Base-by-base conservation (phyloP, 2,113 vertebrate species). In the Mormyrus lacerda region DNA sequence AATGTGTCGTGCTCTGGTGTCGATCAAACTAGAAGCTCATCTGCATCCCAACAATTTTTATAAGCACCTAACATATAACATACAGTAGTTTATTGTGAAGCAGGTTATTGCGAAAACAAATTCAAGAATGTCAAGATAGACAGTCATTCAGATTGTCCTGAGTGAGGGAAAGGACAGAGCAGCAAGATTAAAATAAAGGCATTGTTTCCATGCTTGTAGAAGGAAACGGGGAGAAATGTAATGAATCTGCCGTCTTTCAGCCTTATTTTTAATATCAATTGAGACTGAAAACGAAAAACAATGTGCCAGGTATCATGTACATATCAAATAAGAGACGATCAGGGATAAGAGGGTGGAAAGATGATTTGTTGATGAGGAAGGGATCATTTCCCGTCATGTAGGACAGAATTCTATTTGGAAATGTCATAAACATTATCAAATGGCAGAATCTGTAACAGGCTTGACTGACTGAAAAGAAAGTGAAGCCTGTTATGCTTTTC, bases 1-100 rank as follows among this genome's bases (percentile, higher is more conserved):
- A 87, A 93, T 91, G 85, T 15, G 88, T 89, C 89, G 87, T 48
- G 31, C 89, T 89, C 88, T 89, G 88, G 90, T 90, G 91, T 93
- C 91, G 73, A 87, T 94, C 90, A 91, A 87, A 51, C 44, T 8
- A 6, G 61, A 58, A 45, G 76, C 8, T 9, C 85, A 90, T 91
- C 86, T 89, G 51, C 45, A 89, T 90, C 48, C 88, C 24, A 17
- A 24, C 83, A 92, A 91, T 44, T 61, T 92, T 89, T 86, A 85
- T 89, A 90, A 47, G 90, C 87, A 84, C 89, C 91, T 47, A 90
- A 85, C 35, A 90, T 76, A 0, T 50, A 90, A 90, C 87, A 89
- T 89, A 48, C 79, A 73, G 50, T 53, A 47, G 24, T 61, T 87
- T 89, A 90, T 92, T 93, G 90, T 92, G 89, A 44, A 21, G 69